Evolutionary conservation across 1,140 invertebrate species (phyloP).

Genomic region (Pararge aegeria): DNA sequence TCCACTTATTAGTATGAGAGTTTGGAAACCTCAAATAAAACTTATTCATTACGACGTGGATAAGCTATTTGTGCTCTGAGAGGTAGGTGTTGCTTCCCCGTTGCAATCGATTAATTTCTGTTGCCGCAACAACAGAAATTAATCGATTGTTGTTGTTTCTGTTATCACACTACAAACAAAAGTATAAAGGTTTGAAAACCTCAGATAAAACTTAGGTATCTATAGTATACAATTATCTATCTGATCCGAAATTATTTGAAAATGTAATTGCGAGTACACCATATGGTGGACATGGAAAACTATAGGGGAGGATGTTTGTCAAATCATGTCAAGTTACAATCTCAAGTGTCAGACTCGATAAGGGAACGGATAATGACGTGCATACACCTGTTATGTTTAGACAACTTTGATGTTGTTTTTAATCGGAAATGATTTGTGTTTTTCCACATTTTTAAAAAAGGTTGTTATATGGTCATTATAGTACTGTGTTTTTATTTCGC

Average conservation of each 20-base stretch:
- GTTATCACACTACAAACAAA: neutral
- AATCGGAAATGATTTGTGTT: neutral
- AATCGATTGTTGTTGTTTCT: too few relatives aligned
- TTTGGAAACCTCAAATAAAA: too few relatives aligned
- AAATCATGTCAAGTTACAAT: conserved; percentile 31
- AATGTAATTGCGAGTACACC: conserved; percentile 23
- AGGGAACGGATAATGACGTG: conserved; percentile 18
- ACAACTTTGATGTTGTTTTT: neutral
- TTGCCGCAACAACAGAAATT: too few relatives aligned
- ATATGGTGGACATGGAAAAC: conserved; percentile 21
- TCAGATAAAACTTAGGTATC: neutral
- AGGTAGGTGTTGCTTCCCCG: too few relatives aligned
- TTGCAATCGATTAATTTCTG: too few relatives aligned
- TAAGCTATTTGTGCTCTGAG: too few relatives aligned
- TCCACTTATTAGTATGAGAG: too few relatives aligned
- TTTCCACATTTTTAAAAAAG: neutral
- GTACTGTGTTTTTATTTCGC: too few relatives aligned
- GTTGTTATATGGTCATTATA: neutral
- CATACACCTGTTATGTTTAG: conserved; percentile 23
- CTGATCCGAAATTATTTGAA: conserved; percentile 6
- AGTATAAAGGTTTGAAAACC: neutral
- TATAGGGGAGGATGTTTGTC: conserved; percentile 27
- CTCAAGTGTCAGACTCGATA: conserved; percentile 30
- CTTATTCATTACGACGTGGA: too few relatives aligned
- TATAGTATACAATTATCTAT: neutral